Evolutionary conservation across 2,113 vertebrate species (phyloP).

Genomic region (human): GRCh38 chr16:63191001-63191500

Average conservation of each 20-base stretch:
- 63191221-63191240: neutral
- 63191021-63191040: neutral
- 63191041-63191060: neutral
- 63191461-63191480: neutral
- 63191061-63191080: neutral
- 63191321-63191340: fast-evolving
- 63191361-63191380: neutral
- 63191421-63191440: neutral
- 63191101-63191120: neutral
- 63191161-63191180: neutral
- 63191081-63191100: neutral
- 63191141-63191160: neutral
- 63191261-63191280: neutral
- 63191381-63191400: neutral
- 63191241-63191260: neutral
- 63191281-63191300: neutral
- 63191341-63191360: neutral
- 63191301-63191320: neutral
- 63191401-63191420: neutral
- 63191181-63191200: neutral
- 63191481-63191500: neutral
- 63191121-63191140: neutral
- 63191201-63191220: neutral
- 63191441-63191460: neutral
- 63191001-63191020: neutral